These are phyloP conservation scores for Brienomyrus longianalis DNA, from an alignment of 2,113 vertebrate genomes.

Conservation along the genomic window DNA sequence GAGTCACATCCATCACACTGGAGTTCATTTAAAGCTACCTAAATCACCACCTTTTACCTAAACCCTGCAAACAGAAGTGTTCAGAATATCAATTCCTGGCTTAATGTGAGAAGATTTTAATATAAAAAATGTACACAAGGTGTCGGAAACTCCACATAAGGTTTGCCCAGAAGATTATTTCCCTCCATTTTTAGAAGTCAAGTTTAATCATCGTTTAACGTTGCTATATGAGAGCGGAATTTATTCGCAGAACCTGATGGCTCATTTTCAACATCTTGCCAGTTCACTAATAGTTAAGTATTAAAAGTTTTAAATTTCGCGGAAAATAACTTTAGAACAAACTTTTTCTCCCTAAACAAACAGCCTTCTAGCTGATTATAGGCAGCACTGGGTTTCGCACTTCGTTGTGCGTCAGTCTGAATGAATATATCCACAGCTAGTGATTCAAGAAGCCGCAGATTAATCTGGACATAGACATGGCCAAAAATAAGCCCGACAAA, in stretches of 20 bases:
- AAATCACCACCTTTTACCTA: slow-evolving; percentile 75
- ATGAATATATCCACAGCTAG: neutral
- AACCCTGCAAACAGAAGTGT: slow-evolving; percentile 51
- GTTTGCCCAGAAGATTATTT: neutral
- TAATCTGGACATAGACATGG: neutral
- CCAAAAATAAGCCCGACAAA: neutral
- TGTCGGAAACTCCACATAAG: neutral
- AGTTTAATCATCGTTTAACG: slow-evolving; percentile 21
- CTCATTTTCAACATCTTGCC: neutral
- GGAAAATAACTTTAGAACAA: neutral
- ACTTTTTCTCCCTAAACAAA: neutral
- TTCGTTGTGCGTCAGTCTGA: neutral
- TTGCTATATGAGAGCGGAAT: neutral
- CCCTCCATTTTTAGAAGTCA: neutral
- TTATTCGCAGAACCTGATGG: neutral
- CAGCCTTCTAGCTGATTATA: neutral
- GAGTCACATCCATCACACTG: slow-evolving; percentile 69
- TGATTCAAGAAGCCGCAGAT: neutral
- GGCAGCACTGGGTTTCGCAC: neutral
- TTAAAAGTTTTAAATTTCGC: neutral
- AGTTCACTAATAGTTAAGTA: neutral
- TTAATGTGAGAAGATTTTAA: slow-evolving; percentile 51
- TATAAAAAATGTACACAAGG: slow-evolving; percentile 53
- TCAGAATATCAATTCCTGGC: slow-evolving; percentile 48
- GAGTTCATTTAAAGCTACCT: slow-evolving; percentile 69